Percentiles rank a stretch among this genome's conserved stretches.
These are phyloP conservation scores for Streblospio benedicti DNA, from an alignment of 1,140 invertebrate species.

Conservation along the genomic window DNA sequence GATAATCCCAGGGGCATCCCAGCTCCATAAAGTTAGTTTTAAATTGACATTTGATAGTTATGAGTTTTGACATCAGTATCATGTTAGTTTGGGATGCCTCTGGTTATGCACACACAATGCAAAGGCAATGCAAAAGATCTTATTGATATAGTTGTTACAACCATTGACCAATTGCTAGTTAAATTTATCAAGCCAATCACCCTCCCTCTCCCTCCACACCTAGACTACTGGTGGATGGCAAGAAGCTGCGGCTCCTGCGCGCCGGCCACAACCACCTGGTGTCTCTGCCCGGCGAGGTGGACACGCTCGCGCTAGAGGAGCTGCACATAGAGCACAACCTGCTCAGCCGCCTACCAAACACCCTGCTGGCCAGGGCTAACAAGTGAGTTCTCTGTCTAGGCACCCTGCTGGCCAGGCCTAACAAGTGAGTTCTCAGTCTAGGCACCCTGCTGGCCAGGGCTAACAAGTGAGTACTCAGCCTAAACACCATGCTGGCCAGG, in stretches of 20 bases:
- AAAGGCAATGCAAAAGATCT: no score
- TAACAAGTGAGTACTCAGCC: conserved; percentile 35
- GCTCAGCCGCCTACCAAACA: conserved; percentile 28
- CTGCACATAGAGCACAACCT: conserved; percentile 39
- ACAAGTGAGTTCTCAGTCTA: conserved; percentile 36
- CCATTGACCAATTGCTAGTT: no score
- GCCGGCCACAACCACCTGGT: conserved; percentile 36
- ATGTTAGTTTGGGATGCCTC: no score
- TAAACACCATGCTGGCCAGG: conserved; percentile 31
- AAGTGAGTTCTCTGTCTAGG: conserved; percentile 36
- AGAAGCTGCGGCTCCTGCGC: conserved; percentile 35
- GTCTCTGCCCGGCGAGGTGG: conserved; percentile 30
- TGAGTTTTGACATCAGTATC: no score
- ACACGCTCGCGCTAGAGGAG: conserved; percentile 31
- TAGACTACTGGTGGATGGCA: conserved; percentile 31
- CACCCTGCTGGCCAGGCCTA: conserved; percentile 31
- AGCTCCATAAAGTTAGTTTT: no score
- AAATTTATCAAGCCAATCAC: no score
- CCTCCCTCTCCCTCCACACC: no score
- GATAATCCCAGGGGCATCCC: no score
- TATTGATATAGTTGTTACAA: no score
- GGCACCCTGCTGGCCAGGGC: conserved; percentile 31
- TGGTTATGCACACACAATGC: no score
- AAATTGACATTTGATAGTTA: no score
- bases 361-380: conserved; percentile 32